Conservation (phyloP, 2,113 vertebrate species). For the Apodemus sylvaticus region DNA sequence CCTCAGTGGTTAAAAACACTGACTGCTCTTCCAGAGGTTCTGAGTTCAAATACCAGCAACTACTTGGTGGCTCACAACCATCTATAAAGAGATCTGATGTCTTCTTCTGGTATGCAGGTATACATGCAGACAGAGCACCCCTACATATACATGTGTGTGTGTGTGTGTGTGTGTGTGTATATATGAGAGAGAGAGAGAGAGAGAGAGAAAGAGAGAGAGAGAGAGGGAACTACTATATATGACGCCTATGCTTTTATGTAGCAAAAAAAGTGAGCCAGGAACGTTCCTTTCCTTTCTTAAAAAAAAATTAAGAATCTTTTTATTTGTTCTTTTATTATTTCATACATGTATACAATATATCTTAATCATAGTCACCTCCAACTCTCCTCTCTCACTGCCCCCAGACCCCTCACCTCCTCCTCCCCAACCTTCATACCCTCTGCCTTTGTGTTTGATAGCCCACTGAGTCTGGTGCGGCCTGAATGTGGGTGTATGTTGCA, state of each 20-base stretch:
- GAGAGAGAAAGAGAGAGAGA: too few species aligned
- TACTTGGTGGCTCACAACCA: too few species aligned
- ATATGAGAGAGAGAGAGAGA: too few species aligned
- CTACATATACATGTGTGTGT: neutral
- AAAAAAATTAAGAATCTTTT: neutral
- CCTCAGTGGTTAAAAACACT: too few species aligned
- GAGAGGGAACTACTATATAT: neutral
- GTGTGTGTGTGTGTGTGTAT: too few species aligned
- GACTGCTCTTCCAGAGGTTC: too few species aligned
- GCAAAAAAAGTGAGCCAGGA: neutral
- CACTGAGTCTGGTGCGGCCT: neutral
- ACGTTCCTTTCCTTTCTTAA: neutral
- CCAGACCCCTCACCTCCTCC: neutral
- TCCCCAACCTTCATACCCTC: too few species aligned
- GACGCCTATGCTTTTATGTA: neutral
- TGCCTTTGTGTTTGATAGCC: neutral
- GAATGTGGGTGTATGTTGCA: fast-evolving
- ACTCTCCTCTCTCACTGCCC: neutral
- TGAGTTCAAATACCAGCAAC: too few species aligned
- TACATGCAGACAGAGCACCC: too few species aligned
- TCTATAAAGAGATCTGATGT: too few species aligned
- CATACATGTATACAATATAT: neutral
- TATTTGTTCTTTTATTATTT: neutral
- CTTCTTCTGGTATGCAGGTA: too few species aligned
- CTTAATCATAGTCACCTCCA: neutral